Base-by-base conservation (phyloP, 2,888 invertebrate species). In the Drosophila atripex region DNA sequence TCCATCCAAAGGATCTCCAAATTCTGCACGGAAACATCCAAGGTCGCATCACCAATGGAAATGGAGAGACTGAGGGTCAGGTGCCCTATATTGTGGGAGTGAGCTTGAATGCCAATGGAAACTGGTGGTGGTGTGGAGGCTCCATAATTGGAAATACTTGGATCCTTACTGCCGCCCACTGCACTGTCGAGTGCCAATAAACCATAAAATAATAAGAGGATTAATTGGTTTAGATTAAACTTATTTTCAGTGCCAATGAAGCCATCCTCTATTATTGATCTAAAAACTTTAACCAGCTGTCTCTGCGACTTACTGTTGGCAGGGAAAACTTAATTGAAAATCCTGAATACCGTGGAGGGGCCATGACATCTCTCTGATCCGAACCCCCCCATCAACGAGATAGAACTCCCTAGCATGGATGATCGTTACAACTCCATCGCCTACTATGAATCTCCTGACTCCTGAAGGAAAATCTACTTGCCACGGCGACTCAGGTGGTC, bases 141-240 rank as follows among this genome's bases (percentile, higher is more conserved):
- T 77, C 88, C 9, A 47, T 88, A 8, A 86, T 88, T 51, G 71
- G 66, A 0, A 38, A 71, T 7, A 72, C 51, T 14, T 86, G 75
- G 73, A 61, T 88, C 2, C 49, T 87, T 14, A 87, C 86, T 25
- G 86, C 86, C 16, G 88, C 84, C 54, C 88, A 88, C 18, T 69
- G 69, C 16, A 69, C 59, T 16, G 52, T 45, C 8, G 43, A 23
- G 69, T 69, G 6, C 12, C 14, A 35, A 6, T 25, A 8, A 21
- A 18, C 21, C 21, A 7, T 9, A 21, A 16, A 21, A 11, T 5
- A 11, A 1, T 14, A 1, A 1, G n/a, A 16, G 2, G 5, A 1
- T 18, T 43, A 12, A 4, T 4, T 11, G 11, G 1, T 9, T 1
- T n/a, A 11, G 21, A 2, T 9, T 18, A n/a, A 21, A 43, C 11